phyloP scores from a whole-genome alignment of 2,888 invertebrate species.

The Mactromeris polynyma region DNA sequence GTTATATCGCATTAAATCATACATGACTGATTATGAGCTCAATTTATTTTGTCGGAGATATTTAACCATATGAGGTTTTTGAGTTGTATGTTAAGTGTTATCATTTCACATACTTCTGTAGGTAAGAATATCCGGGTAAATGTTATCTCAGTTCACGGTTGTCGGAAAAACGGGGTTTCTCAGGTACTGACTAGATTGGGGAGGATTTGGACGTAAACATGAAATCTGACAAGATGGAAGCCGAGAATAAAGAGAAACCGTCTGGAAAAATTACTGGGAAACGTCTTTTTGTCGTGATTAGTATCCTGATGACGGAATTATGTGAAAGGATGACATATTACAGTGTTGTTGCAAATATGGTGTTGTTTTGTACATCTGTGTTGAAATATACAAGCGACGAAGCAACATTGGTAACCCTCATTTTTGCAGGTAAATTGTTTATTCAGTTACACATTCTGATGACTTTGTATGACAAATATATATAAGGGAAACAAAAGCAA shows the following conservation, averaged over 20 bases:
- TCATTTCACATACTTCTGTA: not conserved
- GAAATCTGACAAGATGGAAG: not conserved
- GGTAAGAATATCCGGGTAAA: not conserved
- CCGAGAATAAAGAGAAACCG: not conserved
- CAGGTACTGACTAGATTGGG: not conserved
- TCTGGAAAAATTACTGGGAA: constrained; percentile 46
- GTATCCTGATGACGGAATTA: constrained; percentile 79
- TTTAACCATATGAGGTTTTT: not conserved
- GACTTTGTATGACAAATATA: too few species aligned
- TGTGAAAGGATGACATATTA: constrained; percentile 84
- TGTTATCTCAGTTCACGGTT: not conserved
- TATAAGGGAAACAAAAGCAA: too few species aligned
- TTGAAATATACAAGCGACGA: constrained; percentile 74
- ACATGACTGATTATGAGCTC: too few species aligned
- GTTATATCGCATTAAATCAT: too few species aligned
- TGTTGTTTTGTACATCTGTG: constrained; percentile 80
- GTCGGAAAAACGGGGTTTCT: not conserved
- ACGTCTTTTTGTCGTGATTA: constrained; percentile 71
- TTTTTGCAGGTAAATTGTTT: constrained; percentile 81
- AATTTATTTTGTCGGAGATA: too few species aligned
- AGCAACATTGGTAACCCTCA: constrained; percentile 77
- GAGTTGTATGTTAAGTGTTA: not conserved
- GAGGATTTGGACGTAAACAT: not conserved
- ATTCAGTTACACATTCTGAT: too few species aligned
- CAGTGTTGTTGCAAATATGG: constrained; percentile 82